Evolutionary conservation across 1,140 invertebrate genomes (phyloP), one percentile per base, ranked within the genome.

Genomic region (Onthophagus taurus): DNA sequence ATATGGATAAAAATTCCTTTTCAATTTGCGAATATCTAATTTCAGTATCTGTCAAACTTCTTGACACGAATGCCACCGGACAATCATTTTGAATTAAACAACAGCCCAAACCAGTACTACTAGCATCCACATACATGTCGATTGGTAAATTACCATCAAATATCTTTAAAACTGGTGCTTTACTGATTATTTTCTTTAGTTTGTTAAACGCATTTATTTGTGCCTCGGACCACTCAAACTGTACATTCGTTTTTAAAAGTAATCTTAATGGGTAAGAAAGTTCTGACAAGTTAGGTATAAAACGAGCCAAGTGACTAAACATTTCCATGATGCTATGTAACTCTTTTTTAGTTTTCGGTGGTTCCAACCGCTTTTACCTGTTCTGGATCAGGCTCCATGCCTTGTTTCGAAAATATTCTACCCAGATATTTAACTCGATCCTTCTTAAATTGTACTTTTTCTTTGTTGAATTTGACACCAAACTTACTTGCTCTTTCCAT

Each of bases 1-100:
- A 44, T 12, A 71, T 63, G 6, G n/a, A n/a, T n/a, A 68, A 52
- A 5, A 59, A 46, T 52, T 72, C 66, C 42, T 67, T 69, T 46
- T 72, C 67, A 13, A 68, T 70, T 44, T 63, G 59, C 0, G 62
- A 49, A 46, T 66, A 72, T 2, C 49, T 49, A 42, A 51, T 41
- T 47, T 68, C 57, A n/a, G 57, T 51, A 19, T 46, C 50, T 31
- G 43, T 59, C 8, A 63, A 38, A 8, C 54, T 53, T 42, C 55
- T 54, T 8, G 55, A 61, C 1, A 59, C 64, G 49, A 59, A 67
- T 14, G 43, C 43, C 9, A 45, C 4, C 19, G 42, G 35, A 20
- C 29, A 16, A 8, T 37, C 23, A 18, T 47, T 16, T 41, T 44
- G 47, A 17, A 46, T 17, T 17, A 52, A 20, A 31, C 44, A 49